Percentiles rank a stretch among this genome's conserved stretches.
phyloP scores from a whole-genome alignment of 2,797 vertebrate species.

The Intellagama lesueurii region DNA sequence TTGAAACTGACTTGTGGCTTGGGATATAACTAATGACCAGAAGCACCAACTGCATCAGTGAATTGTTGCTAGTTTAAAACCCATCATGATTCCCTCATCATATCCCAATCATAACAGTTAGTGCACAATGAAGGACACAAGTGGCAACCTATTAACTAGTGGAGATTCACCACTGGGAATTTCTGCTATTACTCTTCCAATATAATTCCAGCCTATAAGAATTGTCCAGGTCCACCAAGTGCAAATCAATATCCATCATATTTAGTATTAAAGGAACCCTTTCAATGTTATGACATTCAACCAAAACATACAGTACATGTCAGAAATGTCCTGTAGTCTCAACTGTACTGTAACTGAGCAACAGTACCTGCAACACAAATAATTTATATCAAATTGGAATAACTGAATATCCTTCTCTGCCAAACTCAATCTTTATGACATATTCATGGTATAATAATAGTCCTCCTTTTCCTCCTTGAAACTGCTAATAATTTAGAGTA shows the following conservation, averaged over 20 bases:
- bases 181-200: not conserved
- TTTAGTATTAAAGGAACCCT: not conserved
- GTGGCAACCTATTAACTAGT: not conserved
- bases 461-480: not conserved
- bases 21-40: too few species aligned
- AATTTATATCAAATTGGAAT: too few species aligned
- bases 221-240: not conserved
- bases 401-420: not conserved
- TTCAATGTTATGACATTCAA: not conserved
- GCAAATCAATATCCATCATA: not conserved
- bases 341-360: too few species aligned
- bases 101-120: too few species aligned
- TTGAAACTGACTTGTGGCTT: too few species aligned
- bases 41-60: too few species aligned
- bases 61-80: too few species aligned
- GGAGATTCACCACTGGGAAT: not conserved
- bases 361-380: too few species aligned
- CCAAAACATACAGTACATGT: not conserved
- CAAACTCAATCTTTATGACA: not conserved
- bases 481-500: not conserved
- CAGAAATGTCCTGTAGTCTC: not conserved
- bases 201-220: not conserved
- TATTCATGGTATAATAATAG: not conserved
- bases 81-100: too few species aligned
- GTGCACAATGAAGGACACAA: too few species aligned